These are phyloP conservation scores for Amazona vittata DNA, from an alignment of 2,113 vertebrate species.

Conservation along the genomic window DNA sequence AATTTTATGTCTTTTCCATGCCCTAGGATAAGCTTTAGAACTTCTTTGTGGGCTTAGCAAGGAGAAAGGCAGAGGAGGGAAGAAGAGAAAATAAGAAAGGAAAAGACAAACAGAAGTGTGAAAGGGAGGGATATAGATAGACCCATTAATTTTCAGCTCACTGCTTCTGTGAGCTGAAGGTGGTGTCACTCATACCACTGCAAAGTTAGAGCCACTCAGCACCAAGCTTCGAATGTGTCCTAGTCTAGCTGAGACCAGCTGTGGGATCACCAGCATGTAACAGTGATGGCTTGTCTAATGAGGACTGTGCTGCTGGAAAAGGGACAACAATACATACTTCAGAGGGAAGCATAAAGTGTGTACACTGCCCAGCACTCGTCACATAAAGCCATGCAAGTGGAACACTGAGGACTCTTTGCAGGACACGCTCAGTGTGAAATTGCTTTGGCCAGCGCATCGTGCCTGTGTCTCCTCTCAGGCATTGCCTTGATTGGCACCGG, in stretches of 20 bases:
- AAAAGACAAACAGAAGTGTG: slow-evolving; percentile 40
- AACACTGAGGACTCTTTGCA: background rate
- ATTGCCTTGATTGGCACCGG: background rate
- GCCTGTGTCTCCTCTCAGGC: background rate
- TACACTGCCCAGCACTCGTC: background rate
- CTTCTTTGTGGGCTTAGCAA: background rate
- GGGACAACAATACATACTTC: background rate
- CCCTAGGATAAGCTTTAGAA: background rate
- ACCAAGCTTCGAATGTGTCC: background rate
- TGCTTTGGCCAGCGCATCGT: background rate
- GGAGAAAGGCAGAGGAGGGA: background rate
- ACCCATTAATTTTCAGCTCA: slow-evolving; percentile 66
- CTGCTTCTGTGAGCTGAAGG: background rate
- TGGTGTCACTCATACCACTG: background rate
- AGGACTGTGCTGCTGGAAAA: background rate
- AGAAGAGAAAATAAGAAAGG: slow-evolving; percentile 23
- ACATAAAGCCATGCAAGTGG: background rate
- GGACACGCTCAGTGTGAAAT: background rate
- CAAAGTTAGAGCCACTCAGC: background rate
- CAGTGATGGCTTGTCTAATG: background rate
- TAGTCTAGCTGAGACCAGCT: background rate
- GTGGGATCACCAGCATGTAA: background rate
- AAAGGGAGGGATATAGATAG: slow-evolving; percentile 39
- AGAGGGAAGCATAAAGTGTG: background rate
- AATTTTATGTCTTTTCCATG: background rate